Base-by-base conservation (phyloP, 2,113 vertebrate genomes). In the Trematocara unimaculatum region DNA sequence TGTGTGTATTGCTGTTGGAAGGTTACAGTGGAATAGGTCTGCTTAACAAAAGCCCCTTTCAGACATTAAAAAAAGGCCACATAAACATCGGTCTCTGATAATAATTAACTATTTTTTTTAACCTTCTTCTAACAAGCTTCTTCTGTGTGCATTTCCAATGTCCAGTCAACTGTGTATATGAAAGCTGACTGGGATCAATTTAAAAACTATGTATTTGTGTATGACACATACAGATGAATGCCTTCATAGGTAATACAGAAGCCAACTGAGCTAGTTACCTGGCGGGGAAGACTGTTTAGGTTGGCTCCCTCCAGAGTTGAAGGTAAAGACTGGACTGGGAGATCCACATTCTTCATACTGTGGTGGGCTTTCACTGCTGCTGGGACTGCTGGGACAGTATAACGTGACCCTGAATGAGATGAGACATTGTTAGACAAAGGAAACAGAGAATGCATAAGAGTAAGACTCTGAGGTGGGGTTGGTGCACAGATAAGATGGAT, bases 281-380 rank as follows among this genome's bases (percentile, higher is more conserved):
- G 95, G 96, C 0, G 97, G 98, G 42, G 97, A 98, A 0, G 94
- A 96, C 9, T 92, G 97, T 7, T 96, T 97, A 0, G 97, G 97
- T 92, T 96, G 96, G 80, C 96, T 97, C 33, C 97, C 97, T 0
- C 96, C 97, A 23, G 95, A 88, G 33, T 93, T 87, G 70, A 95
- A 83, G 31, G 90, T 6, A 1, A 91, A 79, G 51, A 93, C 95
- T 6, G 94, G 94, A 91, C 97, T 96, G 38, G 95, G 88, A 26
- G 95, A 93, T 72, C 96, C 96, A 80, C 91, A 92, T 84, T 94
- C 96, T 67, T 94, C 86, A 86, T 95, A 96, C 35, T 95, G 94
- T 83, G 96, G 90, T 8, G 96, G 97, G 85, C 95, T 96, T 18
- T 93, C 94, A 89, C 93, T 95, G 89, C 94, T 96, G 3, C 96